A percentile compares a stretch with the other conserved stretches of the same genome.
Evolutionary conservation across 2,113 vertebrate species (phyloP).

Genomic region (Pangasianodon hypophthalmus): DNA sequence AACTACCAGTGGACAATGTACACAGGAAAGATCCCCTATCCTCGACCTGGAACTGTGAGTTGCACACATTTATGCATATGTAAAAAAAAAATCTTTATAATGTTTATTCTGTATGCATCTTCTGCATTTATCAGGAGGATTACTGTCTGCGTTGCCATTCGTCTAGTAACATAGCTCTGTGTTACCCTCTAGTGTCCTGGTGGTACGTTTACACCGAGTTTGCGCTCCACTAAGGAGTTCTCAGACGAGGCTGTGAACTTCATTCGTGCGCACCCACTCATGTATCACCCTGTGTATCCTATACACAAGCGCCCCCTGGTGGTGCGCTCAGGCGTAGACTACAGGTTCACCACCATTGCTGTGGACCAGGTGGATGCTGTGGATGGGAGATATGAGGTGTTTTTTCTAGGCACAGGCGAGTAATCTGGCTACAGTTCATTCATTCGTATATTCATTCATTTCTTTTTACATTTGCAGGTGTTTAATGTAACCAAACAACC

Average conservation of each 20-base stretch:
- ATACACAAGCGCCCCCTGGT: constrained; percentile 81
- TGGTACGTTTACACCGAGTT: constrained; percentile 80
- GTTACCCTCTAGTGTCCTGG: constrained; percentile 76
- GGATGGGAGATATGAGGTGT: constrained; percentile 82
- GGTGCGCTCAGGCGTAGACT: constrained; percentile 79
- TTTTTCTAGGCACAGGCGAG: constrained; percentile 84
- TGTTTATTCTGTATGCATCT: background rate
- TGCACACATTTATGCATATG: background rate
- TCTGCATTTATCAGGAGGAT: background rate
- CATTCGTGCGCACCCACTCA: constrained; percentile 80
- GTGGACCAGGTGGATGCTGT: constrained; percentile 83
- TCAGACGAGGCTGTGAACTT: constrained; percentile 83
- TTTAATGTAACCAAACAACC: background rate
- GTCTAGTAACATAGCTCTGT: constrained; percentile 15
- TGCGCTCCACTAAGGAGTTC: constrained; percentile 79
- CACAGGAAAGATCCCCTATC: constrained; percentile 82
- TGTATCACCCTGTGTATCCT: constrained; percentile 82
- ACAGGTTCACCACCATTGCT: constrained; percentile 79
- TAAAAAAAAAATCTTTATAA: background rate
- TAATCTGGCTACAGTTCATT: background rate
- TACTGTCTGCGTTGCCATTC: background rate
- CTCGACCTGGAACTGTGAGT: constrained; percentile 81
- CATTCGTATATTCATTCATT: background rate
- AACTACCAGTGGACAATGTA: constrained; percentile 84
- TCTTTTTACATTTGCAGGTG: background rate